These are phyloP conservation scores for Volucella zonaria DNA, from an alignment of 2,888 invertebrate species.

Conservation along the genomic window DNA sequence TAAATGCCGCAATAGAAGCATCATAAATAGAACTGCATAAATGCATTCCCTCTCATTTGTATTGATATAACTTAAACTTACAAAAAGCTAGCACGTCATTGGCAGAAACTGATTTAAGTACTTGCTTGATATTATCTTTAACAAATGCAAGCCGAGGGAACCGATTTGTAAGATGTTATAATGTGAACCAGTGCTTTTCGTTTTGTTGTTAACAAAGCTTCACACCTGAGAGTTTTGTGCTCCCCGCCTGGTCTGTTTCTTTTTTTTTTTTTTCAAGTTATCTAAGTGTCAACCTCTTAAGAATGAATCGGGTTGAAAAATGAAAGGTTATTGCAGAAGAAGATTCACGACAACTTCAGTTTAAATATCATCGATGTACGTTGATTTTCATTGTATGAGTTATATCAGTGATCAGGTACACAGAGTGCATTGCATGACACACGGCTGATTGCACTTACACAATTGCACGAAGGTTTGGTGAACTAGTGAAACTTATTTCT, in stretches of 20 bases:
- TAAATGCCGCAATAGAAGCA: conserved; percentile 29
- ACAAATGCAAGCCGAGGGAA: conserved; percentile 13
- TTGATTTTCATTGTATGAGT: background rate
- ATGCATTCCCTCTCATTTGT: background rate
- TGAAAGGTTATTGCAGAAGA: conserved; percentile 58
- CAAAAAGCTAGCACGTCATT: conserved; percentile 1
- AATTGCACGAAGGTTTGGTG: conserved; percentile 37
- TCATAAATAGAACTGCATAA: background rate
- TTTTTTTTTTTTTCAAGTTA: background rate
- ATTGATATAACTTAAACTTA: background rate
- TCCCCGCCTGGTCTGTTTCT: conserved; percentile 5
- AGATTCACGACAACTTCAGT: background rate
- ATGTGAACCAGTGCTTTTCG: conserved; percentile 44
- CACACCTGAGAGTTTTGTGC: conserved; percentile 47
- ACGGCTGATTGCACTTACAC: conserved; percentile 9
- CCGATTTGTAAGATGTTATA: conserved; percentile 56
- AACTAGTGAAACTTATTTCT: conserved; percentile 45
- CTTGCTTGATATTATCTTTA: conserved; percentile 41
- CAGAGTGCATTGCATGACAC: conserved; percentile 41
- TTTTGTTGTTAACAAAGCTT: conserved; percentile 26
- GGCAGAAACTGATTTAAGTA: conserved; percentile 23
- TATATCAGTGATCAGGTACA: conserved; percentile 15
- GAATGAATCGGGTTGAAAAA: background rate
- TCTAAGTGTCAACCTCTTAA: conserved; percentile 19
- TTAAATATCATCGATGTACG: conserved; percentile 46